phyloP scores from a whole-genome alignment of 2,797 vertebrate species.

The Pangasius larnaudii region DNA sequence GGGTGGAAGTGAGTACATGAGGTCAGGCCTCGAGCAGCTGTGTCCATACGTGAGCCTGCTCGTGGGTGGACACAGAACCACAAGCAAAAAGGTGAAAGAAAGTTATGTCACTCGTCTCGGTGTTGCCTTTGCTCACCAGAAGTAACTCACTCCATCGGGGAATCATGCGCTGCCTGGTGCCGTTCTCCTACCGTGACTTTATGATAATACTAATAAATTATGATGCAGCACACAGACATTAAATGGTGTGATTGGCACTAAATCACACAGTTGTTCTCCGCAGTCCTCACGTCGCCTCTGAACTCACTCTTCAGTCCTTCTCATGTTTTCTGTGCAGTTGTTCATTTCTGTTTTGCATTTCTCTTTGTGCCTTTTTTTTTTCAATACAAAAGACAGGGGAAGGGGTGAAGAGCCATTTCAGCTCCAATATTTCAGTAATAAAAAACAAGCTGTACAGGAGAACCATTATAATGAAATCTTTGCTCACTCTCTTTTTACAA shows the following conservation, averaged over 20 bases:
- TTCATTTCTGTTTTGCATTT: neutral
- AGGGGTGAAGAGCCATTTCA: constrained; percentile 28
- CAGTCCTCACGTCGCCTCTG: neutral
- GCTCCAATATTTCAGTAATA: constrained; percentile 36
- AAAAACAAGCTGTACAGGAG: constrained; percentile 29
- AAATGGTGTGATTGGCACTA: constrained; percentile 75
- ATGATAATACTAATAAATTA: constrained; percentile 81
- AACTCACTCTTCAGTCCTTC: neutral
- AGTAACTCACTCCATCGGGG: constrained; percentile 70
- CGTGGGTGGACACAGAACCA: constrained; percentile 49
- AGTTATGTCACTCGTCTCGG: constrained; percentile 59
- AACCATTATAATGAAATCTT: constrained; percentile 9
- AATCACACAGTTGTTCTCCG: constrained; percentile 66
- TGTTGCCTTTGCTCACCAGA: constrained; percentile 64
- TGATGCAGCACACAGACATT: constrained; percentile 71
- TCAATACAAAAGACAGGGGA: neutral
- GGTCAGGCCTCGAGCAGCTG: constrained; percentile 59
- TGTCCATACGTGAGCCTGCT: constrained; percentile 43
- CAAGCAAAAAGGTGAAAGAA: constrained; percentile 27
- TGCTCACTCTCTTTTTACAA: neutral
- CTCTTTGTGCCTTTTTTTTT: neutral
- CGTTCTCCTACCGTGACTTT: constrained; percentile 67
- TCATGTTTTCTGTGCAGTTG: neutral
- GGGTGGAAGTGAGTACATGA: constrained; percentile 67
- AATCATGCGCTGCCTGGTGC: constrained; percentile 65